Evolutionary conservation across 1,140 invertebrate genomes (phyloP).

Genomic region (Tetragonula clypearis): DNA sequence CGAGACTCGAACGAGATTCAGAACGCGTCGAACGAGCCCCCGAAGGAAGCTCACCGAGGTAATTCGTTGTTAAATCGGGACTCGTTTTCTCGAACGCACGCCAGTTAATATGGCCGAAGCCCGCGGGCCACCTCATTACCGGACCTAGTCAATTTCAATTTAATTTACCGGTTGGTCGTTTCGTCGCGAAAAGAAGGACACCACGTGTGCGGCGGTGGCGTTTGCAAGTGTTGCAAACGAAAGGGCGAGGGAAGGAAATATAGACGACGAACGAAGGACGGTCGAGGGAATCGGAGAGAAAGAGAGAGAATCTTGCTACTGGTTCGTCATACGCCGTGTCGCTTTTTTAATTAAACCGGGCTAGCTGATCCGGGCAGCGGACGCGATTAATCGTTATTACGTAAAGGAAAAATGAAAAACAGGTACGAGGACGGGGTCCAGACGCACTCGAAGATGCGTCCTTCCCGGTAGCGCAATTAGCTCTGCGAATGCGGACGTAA

Average conservation of each 20-base stretch:
- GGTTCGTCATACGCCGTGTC: constrained; percentile 60
- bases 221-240: neutral
- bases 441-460: constrained; percentile 27
- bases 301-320: neutral
- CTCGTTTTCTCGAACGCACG: constrained; percentile 71
- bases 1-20: neutral
- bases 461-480: constrained; percentile 34
- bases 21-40: no score
- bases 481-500: neutral
- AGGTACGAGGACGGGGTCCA: neutral
- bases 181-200: constrained; percentile 49
- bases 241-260: neutral
- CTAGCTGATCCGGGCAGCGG: constrained; percentile 14
- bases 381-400: constrained; percentile 68
- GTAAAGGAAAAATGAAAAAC: constrained; percentile 59
- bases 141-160: constrained; percentile 73
- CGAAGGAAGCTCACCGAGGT: constrained; percentile 60
- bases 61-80: constrained; percentile 73
- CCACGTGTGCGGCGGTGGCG: neutral
- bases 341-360: constrained; percentile 67
- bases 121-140: constrained; percentile 69
- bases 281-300: no score
- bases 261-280: neutral
- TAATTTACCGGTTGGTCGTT: constrained; percentile 68
- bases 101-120: constrained; percentile 35